These are phyloP conservation scores for Habrosyne pyritoides DNA, from an alignment of 2,888 invertebrate species.

Conservation along the genomic window DNA sequence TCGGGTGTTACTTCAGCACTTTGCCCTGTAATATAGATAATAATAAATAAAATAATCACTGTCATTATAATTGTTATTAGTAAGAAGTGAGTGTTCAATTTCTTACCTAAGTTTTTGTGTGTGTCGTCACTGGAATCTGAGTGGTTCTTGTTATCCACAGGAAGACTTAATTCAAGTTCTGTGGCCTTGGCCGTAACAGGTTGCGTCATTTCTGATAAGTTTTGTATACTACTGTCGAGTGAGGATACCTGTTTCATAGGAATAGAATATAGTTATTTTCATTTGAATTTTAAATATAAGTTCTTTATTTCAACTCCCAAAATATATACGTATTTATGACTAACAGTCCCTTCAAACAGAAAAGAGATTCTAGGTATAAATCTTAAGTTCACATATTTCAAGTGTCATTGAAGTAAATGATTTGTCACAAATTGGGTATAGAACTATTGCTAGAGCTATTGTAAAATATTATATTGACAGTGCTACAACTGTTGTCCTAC, in stretches of 20 bases:
- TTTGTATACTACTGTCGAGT: slow-evolving; percentile 77
- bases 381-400: too few relatives aligned
- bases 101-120: slow-evolving; percentile 73
- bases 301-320: too few relatives aligned
- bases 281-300: too few relatives aligned
- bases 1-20: slow-evolving; percentile 58
- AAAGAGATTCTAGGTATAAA: too few relatives aligned
- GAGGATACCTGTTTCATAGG: slow-evolving; percentile 67
- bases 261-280: neutral
- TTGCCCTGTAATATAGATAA: slow-evolving; percentile 39
- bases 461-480: too few relatives aligned
- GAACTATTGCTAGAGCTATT: too few relatives aligned
- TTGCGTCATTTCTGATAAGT: slow-evolving; percentile 77
- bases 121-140: slow-evolving; percentile 77
- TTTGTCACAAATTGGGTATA: too few relatives aligned
- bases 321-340: too few relatives aligned
- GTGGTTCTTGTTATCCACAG: slow-evolving; percentile 55
- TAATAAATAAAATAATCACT: neutral
- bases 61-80: neutral
- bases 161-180: slow-evolving; percentile 58
- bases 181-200: slow-evolving; percentile 73
- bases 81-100: neutral
- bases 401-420: too few relatives aligned
- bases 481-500: too few relatives aligned
- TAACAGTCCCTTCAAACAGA: too few relatives aligned